phyloP scores from a whole-genome alignment of 92 coral and sea anemone genomes.

The Epizoanthus rinbou region DNA sequence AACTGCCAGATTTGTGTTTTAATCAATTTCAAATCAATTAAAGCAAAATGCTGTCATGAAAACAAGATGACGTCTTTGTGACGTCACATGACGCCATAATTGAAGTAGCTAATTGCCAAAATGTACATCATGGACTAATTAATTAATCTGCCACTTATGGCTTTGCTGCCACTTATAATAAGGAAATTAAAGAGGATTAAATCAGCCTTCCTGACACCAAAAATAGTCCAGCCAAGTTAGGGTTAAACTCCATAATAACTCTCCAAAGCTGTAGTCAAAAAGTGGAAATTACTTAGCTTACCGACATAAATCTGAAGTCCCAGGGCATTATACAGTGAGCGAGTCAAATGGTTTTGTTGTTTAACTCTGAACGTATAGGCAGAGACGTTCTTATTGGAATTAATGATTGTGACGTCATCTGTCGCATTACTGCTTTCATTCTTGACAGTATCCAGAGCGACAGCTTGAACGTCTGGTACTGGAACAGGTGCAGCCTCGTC shows the following conservation, averaged over 20 bases:
- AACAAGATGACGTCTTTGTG: no score
- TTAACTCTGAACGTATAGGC: neutral
- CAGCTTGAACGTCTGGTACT: neutral
- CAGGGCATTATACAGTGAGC: neutral
- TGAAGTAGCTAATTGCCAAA: no score
- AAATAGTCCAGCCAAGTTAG: no score
- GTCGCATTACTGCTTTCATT: neutral
- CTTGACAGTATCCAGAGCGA: neutral
- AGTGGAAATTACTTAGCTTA: neutral
- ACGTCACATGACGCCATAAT: no score
- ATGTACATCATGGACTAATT: no score
- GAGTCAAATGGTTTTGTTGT: neutral
- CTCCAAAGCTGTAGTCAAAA: neutral
- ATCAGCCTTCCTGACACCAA: no score
- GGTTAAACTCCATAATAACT: neutral
- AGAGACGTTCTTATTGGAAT: neutral
- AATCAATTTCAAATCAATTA: no score
- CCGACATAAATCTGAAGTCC: neutral
- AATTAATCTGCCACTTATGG: no score
- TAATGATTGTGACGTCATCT: neutral
- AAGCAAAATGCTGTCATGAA: no score
- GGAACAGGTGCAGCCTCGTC: neutral
- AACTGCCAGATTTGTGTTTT: no score
- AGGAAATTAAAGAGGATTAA: no score
- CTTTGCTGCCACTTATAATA: no score